These are phyloP conservation scores for Euplagia quadripunctaria DNA, from an alignment of 2,888 invertebrate species.

Conservation along the genomic window DNA sequence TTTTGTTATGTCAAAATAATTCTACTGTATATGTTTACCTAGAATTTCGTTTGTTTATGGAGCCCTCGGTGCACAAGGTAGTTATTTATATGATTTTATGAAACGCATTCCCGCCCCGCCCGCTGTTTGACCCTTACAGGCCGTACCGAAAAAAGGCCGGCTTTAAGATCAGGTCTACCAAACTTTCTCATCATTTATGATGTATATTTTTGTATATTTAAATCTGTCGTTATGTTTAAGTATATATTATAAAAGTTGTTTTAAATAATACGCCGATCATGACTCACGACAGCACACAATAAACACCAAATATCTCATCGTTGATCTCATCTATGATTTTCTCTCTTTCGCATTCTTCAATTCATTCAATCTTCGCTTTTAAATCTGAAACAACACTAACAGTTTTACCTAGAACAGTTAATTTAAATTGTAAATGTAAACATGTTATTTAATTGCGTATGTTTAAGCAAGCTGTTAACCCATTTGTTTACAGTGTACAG, in stretches of 20 bases:
- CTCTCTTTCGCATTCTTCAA: not conserved
- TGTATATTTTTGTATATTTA: not conserved
- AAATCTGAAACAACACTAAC: constrained; percentile 13
- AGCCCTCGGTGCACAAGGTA: too few species aligned
- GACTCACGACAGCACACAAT: not conserved
- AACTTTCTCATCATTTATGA: too few species aligned
- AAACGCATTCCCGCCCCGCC: too few species aligned
- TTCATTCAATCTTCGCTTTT: not conserved
- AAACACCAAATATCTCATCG: not conserved
- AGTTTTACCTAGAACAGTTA: constrained; percentile 21
- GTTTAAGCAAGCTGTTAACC: constrained; percentile 50
- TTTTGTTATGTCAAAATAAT: too few species aligned
- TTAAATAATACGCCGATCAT: too few species aligned
- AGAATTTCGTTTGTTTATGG: too few species aligned
- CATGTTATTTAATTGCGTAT: constrained; percentile 46
- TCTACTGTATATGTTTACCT: too few species aligned
- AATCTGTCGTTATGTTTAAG: not conserved
- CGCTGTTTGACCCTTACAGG: too few species aligned
- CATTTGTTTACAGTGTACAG: constrained; percentile 43
- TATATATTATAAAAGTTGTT: not conserved
- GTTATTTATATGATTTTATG: too few species aligned
- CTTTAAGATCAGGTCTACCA: too few species aligned
- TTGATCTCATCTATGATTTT: not conserved
- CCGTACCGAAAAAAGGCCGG: too few species aligned
- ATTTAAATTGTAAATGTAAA: constrained; percentile 44